These are phyloP conservation scores for Philonicus albiceps DNA, from an alignment of 2,888 invertebrate species.

Conservation along the genomic window DNA sequence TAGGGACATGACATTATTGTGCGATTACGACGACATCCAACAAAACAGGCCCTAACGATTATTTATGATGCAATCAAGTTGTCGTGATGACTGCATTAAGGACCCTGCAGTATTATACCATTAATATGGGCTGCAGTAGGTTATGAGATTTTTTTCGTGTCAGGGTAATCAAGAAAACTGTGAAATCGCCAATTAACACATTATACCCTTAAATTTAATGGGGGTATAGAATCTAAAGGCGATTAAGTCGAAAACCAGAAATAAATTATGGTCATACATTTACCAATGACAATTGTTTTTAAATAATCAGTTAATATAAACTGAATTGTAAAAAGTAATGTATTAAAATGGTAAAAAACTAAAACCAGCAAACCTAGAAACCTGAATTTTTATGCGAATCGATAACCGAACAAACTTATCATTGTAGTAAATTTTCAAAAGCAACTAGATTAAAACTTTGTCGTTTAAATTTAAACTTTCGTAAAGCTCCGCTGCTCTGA, in stretches of 20 bases:
- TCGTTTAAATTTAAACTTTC: too few relatives aligned
- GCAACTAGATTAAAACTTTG: too few relatives aligned
- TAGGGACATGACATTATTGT: conserved; percentile 40
- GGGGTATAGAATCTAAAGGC: not conserved
- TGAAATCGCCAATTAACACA: not conserved
- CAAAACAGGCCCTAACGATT: conserved; percentile 43
- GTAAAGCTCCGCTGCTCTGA: too few relatives aligned
- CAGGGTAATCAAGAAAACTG: not conserved
- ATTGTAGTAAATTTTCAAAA: too few relatives aligned
- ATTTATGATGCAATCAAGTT: conserved; percentile 34
- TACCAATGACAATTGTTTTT: too few relatives aligned
- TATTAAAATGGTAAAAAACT: too few relatives aligned
- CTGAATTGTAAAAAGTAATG: too few relatives aligned
- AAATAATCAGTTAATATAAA: too few relatives aligned
- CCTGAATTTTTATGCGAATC: too few relatives aligned
- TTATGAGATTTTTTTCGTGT: not conserved
- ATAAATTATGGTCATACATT: not conserved
- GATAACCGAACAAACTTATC: too few relatives aligned
- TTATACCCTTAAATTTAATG: not conserved
- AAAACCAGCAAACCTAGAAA: too few relatives aligned
- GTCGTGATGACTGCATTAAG: not conserved
- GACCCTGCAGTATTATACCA: not conserved
- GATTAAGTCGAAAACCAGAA: not conserved
- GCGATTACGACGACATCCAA: conserved; percentile 45
- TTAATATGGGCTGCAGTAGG: not conserved